These are phyloP conservation scores for Thera britannica DNA, from an alignment of 2,888 invertebrate genomes.

Conservation along the genomic window DNA sequence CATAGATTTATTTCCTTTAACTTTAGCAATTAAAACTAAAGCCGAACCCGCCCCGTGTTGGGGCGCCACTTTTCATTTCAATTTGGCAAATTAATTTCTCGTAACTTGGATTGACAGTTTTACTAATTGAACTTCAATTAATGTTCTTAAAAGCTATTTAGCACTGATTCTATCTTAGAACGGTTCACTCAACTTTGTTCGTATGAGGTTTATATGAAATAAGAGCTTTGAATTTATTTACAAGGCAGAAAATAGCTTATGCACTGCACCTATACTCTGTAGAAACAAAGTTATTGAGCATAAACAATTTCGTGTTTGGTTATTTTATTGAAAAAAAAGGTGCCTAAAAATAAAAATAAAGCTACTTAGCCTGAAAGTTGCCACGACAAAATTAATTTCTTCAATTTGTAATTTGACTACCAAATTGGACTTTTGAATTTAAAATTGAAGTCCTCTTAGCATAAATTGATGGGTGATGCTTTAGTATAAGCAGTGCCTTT, in stretches of 20 bases:
- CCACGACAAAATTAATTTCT: neutral
- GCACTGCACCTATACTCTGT: too few species aligned
- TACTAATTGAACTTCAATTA: neutral
- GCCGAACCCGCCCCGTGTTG: constrained; percentile 11
- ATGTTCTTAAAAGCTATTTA: neutral
- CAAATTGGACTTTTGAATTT: constrained; percentile 22
- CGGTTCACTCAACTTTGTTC: too few species aligned
- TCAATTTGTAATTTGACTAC: constrained; percentile 21
- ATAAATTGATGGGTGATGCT: neutral
- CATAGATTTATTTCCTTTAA: constrained; percentile 10
- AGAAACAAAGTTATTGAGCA: too few species aligned
- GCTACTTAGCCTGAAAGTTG: neutral
- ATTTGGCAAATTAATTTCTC: constrained; percentile 11
- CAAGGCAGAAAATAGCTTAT: too few species aligned
- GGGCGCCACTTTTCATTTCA: constrained; percentile 19
- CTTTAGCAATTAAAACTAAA: constrained; percentile 13
- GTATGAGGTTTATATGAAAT: too few species aligned
- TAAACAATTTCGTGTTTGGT: too few species aligned
- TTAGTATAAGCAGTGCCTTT: neutral
- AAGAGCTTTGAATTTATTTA: too few species aligned
- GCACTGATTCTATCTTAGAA: neutral
- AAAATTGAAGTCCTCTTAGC: constrained; percentile 11
- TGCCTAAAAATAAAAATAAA: neutral
- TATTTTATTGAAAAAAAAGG: neutral
- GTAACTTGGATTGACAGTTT: neutral